Base-by-base conservation (phyloP, 2,113 vertebrate species). In the Mugil cephalus region DNA sequence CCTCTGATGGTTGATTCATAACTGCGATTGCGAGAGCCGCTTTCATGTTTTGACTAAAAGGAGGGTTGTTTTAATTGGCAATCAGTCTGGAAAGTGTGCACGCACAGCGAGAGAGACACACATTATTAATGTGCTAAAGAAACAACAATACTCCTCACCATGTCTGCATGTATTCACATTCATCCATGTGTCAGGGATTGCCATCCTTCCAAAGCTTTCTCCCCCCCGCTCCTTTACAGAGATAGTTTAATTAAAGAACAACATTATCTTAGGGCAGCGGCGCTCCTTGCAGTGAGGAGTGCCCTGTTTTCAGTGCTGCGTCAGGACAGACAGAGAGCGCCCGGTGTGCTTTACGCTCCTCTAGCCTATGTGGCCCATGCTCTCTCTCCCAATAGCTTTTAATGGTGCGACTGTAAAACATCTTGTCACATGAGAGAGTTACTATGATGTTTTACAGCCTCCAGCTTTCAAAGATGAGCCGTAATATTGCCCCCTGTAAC, bases 241-340 rank as follows among this genome's bases (percentile, higher is more conserved):
- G 73, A 89, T 79, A 75, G 79, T 89, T 92, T 93, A 94, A 95
- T 95, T 92, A 93, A 93, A 94, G 82, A 92, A 93, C 88, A 94
- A 94, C 92, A 94, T 91, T 92, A 85, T 92, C 71, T 88, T 83
- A 90, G 71, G 65, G 83, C 70, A 74, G 72, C 65, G 69, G 61
- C 66, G 79, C 85, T 68, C 85, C 90, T 78, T 10, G 19, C 74
- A 36, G 30, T 14, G 75, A 76, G 72, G 73, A 83, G 81, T 79
- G 77, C 52, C 40, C 61, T 60, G 60, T 60, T 82, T 79, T 69
- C 75, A 71, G 55, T 74, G 77, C 84, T 77, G 77, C 8, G 53
- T 74, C 64, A 76, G 79, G 64, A 76, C 34, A 80, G 79, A 50
- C 13, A 47, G 58, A 70, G 21, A 18, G 72, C 51, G 34, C 13